Conservation (phyloP, 2,888 invertebrate genomes). For the Meandrusa payeni region DNA sequence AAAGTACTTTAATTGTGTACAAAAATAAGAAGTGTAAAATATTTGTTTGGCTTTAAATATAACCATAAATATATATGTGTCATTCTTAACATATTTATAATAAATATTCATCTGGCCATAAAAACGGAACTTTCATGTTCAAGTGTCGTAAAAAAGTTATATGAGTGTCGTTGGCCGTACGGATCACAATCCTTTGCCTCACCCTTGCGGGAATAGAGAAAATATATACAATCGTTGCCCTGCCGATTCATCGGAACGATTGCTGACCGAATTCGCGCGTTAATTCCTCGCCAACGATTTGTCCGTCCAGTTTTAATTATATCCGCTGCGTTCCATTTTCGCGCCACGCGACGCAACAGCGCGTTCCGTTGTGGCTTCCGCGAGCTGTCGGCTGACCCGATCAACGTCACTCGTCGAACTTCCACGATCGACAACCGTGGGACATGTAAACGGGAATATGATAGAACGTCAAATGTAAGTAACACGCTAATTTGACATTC, state of each 20-base stretch:
- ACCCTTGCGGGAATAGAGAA: too few species aligned
- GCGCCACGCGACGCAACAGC: constrained; percentile 53
- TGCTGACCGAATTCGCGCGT: constrained; percentile 60
- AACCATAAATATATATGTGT: too few species aligned
- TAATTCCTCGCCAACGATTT: constrained; percentile 65
- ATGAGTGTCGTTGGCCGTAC: too few species aligned
- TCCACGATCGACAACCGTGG: constrained; percentile 32
- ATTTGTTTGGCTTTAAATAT: too few species aligned
- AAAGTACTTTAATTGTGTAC: too few species aligned
- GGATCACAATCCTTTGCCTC: too few species aligned
- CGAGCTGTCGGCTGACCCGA: constrained; percentile 47
- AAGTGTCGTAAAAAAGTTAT: too few species aligned
- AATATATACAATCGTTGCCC: constrained; percentile 14
- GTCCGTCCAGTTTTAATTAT: constrained; percentile 74
- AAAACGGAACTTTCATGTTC: too few species aligned
- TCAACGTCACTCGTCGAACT: constrained; percentile 38
- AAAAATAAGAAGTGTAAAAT: too few species aligned
- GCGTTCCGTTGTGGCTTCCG: constrained; percentile 59
- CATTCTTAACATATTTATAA: too few species aligned
- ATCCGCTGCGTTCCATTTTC: constrained; percentile 77
- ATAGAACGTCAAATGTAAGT: constrained; percentile 18
- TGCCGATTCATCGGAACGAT: constrained; percentile 35
- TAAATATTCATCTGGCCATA: too few species aligned
- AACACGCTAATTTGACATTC: neutral
- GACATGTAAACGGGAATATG: constrained; percentile 30